Evolutionary conservation across 2,113 vertebrate species (phyloP).

Genomic region (Neogobius melanostomus): DNA sequence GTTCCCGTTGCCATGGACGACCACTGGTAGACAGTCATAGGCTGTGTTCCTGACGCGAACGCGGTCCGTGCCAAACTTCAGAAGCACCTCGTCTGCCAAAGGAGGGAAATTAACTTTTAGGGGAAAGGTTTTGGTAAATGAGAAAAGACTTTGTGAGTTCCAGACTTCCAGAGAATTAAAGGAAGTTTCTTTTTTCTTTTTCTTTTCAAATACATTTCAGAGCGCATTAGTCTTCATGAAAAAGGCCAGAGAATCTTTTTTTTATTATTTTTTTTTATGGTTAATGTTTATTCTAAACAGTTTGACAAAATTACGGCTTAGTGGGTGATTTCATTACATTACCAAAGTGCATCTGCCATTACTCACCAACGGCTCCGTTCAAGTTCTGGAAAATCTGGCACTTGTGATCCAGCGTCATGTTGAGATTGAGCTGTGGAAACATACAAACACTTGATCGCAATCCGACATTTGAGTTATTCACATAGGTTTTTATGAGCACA

Average conservation of each 20-base stretch:
- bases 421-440: slow-evolving; percentile 82
- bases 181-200: too few species aligned
- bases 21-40: slow-evolving; percentile 88
- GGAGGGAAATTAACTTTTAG: slow-evolving; percentile 38
- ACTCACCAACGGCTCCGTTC: slow-evolving; percentile 92
- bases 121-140: slow-evolving; percentile 28
- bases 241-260: background rate
- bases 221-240: background rate
- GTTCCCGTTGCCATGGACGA: slow-evolving; percentile 91
- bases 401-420: slow-evolving; percentile 95
- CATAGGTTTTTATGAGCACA: background rate
- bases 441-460: slow-evolving; percentile 7
- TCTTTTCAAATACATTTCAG: background rate
- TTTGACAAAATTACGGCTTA: background rate
- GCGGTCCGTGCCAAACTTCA: slow-evolving; percentile 90
- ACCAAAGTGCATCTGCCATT: slow-evolving; percentile 6
- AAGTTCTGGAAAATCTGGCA: slow-evolving; percentile 95
- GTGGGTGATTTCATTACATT: background rate
- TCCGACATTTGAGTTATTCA: background rate
- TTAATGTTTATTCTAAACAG: background rate
- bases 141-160: slow-evolving; percentile 8
- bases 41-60: slow-evolving; percentile 88
- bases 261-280: background rate
- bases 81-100: slow-evolving; percentile 89
- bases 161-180: too few species aligned